Evolutionary conservation across 1,140 invertebrate genomes (phyloP).

Genomic region (Drosophila serrata): DNA sequence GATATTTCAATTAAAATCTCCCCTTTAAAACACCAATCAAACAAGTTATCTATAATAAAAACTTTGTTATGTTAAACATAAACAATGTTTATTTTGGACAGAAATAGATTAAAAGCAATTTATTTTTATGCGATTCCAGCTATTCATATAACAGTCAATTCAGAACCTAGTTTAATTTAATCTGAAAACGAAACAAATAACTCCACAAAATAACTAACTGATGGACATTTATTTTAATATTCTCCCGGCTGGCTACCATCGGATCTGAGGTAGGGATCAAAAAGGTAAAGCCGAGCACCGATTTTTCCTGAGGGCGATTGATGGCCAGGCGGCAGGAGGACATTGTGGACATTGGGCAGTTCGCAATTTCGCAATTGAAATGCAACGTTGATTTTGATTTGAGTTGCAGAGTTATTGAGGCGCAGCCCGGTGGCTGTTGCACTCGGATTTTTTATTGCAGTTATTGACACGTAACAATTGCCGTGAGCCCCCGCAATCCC

Average conservation of each 20-base stretch:
- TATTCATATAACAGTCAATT: conserved; percentile 55
- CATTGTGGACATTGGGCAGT: conserved; percentile 38
- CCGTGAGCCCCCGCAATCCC: conserved; percentile 29
- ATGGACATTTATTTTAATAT: conserved; percentile 79
- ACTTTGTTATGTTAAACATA: neutral
- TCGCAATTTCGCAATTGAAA: conserved; percentile 77
- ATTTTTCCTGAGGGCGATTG: conserved; percentile 48
- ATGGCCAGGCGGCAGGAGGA: conserved; percentile 32
- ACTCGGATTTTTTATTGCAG: conserved; percentile 70
- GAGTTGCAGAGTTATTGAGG: conserved; percentile 74
- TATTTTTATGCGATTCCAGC: neutral
- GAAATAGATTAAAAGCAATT: neutral
- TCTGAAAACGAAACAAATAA: conserved; percentile 51
- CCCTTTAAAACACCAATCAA: neutral
- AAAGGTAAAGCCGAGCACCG: conserved; percentile 4
- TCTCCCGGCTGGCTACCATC: conserved; percentile 15
- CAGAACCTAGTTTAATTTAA: conserved; percentile 74
- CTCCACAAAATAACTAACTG: conserved; percentile 45
- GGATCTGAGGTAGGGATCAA: conserved; percentile 5
- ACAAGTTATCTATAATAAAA: conserved; percentile 3
- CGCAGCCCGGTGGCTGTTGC: conserved; percentile 56
- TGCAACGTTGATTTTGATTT: conserved; percentile 81
- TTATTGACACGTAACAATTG: conserved; percentile 84
- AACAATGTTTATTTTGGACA: neutral
- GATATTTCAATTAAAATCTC: neutral